Conservation (phyloP, 2,888 invertebrate genomes). For the Plebejus anna region DNA sequence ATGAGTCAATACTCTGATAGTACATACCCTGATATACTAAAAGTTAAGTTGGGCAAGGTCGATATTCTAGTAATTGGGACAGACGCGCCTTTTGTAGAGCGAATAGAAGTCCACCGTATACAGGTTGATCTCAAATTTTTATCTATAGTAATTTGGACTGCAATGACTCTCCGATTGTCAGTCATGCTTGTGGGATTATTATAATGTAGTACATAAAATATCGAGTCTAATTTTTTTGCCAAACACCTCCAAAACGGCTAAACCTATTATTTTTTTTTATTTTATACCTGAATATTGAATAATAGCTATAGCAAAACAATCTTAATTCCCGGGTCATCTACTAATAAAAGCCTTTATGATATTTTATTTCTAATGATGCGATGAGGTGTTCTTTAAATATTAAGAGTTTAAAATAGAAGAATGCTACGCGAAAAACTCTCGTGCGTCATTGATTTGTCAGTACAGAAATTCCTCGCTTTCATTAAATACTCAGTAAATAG, state of each 20-base stretch:
- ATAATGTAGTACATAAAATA: no score
- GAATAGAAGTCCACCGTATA: conserved; percentile 38
- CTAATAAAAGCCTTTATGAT: no score
- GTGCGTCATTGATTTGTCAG: conserved; percentile 4
- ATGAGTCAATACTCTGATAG: background rate
- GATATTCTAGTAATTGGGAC: conserved; percentile 47
- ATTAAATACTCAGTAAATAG: background rate
- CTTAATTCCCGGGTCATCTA: no score
- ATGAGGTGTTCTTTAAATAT: background rate
- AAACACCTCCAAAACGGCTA: no score
- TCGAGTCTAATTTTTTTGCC: no score
- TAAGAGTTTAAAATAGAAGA: background rate
- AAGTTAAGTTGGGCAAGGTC: conserved; percentile 41
- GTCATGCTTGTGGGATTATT: no score
- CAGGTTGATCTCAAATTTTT: conserved; percentile 40
- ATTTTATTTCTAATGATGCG: no score
- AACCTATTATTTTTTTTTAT: no score
- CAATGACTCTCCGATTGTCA: background rate
- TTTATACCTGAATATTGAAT: no score
- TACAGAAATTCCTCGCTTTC: conserved; percentile 3
- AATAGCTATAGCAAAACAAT: no score
- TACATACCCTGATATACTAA: conserved; percentile 32
- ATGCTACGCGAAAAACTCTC: background rate
- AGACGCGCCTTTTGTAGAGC: conserved; percentile 45
- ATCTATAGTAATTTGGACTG: conserved; percentile 27